phyloP scores from a whole-genome alignment of 30 jellyfish, hydroid and myxozoan genomes.

The Chironex yamaguchii region DNA sequence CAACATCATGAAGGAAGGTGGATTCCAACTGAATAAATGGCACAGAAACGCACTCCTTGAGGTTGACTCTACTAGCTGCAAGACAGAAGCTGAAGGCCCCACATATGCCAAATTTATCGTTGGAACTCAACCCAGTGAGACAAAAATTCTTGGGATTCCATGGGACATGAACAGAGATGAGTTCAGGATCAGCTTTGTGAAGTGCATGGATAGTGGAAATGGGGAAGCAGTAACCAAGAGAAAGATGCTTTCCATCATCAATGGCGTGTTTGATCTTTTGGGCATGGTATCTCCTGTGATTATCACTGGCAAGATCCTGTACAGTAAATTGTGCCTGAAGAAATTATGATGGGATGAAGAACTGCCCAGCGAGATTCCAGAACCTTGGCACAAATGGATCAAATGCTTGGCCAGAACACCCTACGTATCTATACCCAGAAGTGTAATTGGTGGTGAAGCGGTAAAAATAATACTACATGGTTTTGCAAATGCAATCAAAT shows the following conservation, averaged over 20 bases:
- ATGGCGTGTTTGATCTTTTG: constrained; percentile 11
- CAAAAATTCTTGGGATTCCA: constrained; percentile 75
- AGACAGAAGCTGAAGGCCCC: constrained; percentile 17
- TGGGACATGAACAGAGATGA: constrained; percentile 82
- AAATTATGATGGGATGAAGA: constrained; percentile 74
- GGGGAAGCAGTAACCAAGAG: constrained; percentile 65
- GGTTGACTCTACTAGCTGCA: constrained; percentile 17
- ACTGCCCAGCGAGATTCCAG: constrained; percentile 13
- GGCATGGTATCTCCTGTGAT: constrained; percentile 82
- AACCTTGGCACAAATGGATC: constrained; percentile 53
- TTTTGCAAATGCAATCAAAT: constrained; percentile 66
- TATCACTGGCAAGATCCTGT: constrained; percentile 69
- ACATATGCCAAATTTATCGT: constrained; percentile 58
- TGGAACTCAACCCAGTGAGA: constrained; percentile 61
- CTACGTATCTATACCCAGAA: constrained; percentile 18
- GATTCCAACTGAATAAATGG: constrained; percentile 73
- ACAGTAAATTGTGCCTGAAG: constrained; percentile 61
- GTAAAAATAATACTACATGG: constrained; percentile 45
- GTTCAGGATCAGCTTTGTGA: constrained; percentile 38
- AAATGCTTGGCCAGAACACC: not conserved
- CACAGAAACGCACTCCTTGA: constrained; percentile 49
- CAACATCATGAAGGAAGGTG: constrained; percentile 43
- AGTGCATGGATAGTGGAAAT: constrained; percentile 11
- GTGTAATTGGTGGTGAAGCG: not conserved
- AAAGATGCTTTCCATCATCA: constrained; percentile 57